Conservation (phyloP, 2,888 invertebrate genomes). For the Polydrusus cervinus region DNA sequence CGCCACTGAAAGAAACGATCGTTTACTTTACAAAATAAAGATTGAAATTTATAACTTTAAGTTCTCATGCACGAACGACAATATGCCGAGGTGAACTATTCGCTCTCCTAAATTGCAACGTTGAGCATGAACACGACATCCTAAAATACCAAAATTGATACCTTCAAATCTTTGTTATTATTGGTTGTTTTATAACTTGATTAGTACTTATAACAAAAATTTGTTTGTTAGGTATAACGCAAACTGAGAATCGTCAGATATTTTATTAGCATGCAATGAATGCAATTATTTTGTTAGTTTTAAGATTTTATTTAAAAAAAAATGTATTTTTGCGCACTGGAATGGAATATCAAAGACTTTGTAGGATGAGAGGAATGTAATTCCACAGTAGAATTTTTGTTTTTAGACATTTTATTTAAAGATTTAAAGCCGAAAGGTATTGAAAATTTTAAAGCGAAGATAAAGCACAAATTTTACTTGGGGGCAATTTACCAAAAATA, state of each 20-base stretch:
- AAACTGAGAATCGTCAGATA: not conserved
- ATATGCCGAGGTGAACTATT: slow-evolving; percentile 6
- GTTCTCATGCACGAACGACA: slow-evolving; percentile 9
- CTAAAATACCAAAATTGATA: slow-evolving; percentile 28
- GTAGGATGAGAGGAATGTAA: not conserved
- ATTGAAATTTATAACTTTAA: slow-evolving; percentile 11
- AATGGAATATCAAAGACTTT: not conserved
- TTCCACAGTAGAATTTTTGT: slow-evolving; percentile 12
- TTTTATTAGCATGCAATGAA: slow-evolving; percentile 17
- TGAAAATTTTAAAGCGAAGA: not conserved
- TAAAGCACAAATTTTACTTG: not conserved
- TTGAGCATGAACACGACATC: slow-evolving; percentile 28
- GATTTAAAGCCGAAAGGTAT: not conserved
- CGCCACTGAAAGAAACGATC: slow-evolving; percentile 9
- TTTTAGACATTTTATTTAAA: not conserved
- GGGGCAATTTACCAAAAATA: slow-evolving; percentile 14
- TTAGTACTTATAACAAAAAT: slow-evolving; percentile 18
- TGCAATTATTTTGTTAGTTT: slow-evolving; percentile 16
- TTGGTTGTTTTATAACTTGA: slow-evolving; percentile 32
- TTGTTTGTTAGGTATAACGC: slow-evolving; percentile 4
- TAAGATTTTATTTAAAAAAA: slow-evolving; percentile 2
- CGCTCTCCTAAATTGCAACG: slow-evolving; percentile 19
- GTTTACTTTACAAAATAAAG: not conserved
- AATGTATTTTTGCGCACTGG: slow-evolving; percentile 24
- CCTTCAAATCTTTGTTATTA: slow-evolving; percentile 28